Evolutionary conservation across 2,888 invertebrate genomes (phyloP).

Genomic region (Sphinx pinastri): DNA sequence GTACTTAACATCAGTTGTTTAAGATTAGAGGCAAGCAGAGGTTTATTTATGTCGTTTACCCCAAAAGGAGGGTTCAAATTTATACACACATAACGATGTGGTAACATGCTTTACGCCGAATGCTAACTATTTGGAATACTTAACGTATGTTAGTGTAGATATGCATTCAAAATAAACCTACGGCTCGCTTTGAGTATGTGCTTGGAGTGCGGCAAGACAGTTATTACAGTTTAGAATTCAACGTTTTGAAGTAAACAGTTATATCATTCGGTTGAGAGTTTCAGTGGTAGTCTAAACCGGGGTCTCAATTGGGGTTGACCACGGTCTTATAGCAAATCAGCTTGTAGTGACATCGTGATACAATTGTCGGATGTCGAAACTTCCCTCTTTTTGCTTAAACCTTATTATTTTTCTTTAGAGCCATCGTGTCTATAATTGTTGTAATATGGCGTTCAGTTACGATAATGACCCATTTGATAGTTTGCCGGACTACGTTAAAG

Average conservation of each 20-base stretch:
- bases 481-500: no score
- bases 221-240: constrained; percentile 2
- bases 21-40: constrained; percentile 17
- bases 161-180: constrained; percentile 15
- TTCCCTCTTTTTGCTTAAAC: no score
- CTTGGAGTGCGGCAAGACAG: neutral
- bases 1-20: constrained; percentile 9
- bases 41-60: constrained; percentile 21
- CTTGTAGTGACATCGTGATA: neutral
- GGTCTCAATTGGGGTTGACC: neutral
- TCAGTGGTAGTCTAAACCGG: no score
- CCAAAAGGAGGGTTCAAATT: constrained; percentile 5
- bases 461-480: no score
- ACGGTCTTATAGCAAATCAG: neutral
- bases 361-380: neutral
- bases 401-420: no score
- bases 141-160: constrained; percentile 1
- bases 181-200: constrained; percentile 2
- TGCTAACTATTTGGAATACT: constrained; percentile 18
- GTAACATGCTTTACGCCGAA: neutral
- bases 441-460: no score
- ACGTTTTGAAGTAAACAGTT: neutral
- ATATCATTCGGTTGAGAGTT: no score
- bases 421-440: no score
- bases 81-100: constrained; percentile 19